phyloP scores from a whole-genome alignment of 1,140 invertebrate species.

The Macrobrachium rosenbergii region DNA sequence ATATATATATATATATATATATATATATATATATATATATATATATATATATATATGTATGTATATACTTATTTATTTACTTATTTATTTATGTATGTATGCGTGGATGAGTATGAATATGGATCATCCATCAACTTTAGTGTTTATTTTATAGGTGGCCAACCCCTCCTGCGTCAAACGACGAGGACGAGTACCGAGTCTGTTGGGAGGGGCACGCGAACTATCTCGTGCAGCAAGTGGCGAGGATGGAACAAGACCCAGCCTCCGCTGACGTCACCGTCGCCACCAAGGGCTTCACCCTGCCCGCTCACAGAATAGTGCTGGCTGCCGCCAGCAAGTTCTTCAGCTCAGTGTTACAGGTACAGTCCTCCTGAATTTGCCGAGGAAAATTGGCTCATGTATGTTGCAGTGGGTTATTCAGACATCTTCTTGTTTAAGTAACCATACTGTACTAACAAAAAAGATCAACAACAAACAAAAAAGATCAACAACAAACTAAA shows the following conservation, averaged over 20 bases:
- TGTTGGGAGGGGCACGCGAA: constrained; percentile 36
- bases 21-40: constrained; percentile 4
- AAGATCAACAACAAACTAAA: no score
- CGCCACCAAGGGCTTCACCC: constrained; percentile 42
- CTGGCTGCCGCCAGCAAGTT: constrained; percentile 50
- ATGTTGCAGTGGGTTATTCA: no score
- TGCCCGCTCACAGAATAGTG: constrained; percentile 45
- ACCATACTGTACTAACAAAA: no score
- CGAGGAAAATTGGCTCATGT: no score
- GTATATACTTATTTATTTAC: not conserved
- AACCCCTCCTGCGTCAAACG: not conserved
- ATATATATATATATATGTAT: not conserved
- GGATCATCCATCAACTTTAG: not conserved
- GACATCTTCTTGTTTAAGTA: no score
- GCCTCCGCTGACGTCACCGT: constrained; percentile 35
- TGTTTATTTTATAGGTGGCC: not conserved
- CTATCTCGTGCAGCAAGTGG: constrained; percentile 37
- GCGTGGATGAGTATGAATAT: no score
- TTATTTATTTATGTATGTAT: not conserved
- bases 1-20: constrained; percentile 30
- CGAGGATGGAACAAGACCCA: constrained; percentile 31
- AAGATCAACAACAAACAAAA: no score
- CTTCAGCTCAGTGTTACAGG: constrained; percentile 42
- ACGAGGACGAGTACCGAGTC: constrained; percentile 36
- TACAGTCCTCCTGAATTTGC: not conserved